Evolutionary conservation across 1,140 invertebrate genomes (phyloP).

Genomic region (Drosophila watanabei): DNA sequence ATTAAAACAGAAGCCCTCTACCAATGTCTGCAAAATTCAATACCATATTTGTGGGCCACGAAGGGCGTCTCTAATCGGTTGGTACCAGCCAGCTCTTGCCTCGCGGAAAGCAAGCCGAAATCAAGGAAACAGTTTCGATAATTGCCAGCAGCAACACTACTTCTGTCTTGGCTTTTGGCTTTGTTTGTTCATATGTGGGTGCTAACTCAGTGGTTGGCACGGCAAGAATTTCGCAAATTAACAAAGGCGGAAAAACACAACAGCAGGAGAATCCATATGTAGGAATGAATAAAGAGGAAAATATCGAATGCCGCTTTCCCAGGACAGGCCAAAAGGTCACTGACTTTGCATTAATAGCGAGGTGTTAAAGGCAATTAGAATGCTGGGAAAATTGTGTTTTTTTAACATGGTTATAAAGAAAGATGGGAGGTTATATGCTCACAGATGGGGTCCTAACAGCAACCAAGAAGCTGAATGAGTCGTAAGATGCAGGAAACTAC

Average conservation of each 20-base stretch:
- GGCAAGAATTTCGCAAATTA: conserved; percentile 77
- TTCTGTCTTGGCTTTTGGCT: conserved; percentile 16
- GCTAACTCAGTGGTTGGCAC: conserved; percentile 53
- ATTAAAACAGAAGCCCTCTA: neutral
- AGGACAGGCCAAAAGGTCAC: conserved; percentile 47
- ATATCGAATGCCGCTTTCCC: conserved; percentile 42
- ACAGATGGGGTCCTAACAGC: neutral
- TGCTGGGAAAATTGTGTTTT: conserved; percentile 19
- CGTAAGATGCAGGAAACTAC: neutral
- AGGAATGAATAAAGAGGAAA: conserved; percentile 1
- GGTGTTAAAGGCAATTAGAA: conserved; percentile 58
- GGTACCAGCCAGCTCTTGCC: conserved; percentile 10
- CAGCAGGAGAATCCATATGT: conserved; percentile 56
- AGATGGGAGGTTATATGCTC: conserved; percentile 1
- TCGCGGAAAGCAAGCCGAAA: conserved; percentile 6
- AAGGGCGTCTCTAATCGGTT: conserved; percentile 7
- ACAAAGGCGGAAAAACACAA: conserved; percentile 41
- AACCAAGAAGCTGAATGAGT: neutral
- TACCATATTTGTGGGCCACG: conserved; percentile 3
- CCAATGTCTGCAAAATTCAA: neutral
- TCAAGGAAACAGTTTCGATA: conserved; percentile 45
- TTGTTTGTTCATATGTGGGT: conserved; percentile 59
- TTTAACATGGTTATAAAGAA: conserved; percentile 22
- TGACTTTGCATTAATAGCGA: conserved; percentile 35
- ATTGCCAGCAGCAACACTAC: conserved; percentile 48